Base-by-base conservation (phyloP, 2,888 invertebrate genomes). In the Drosophila falleni region DNA sequence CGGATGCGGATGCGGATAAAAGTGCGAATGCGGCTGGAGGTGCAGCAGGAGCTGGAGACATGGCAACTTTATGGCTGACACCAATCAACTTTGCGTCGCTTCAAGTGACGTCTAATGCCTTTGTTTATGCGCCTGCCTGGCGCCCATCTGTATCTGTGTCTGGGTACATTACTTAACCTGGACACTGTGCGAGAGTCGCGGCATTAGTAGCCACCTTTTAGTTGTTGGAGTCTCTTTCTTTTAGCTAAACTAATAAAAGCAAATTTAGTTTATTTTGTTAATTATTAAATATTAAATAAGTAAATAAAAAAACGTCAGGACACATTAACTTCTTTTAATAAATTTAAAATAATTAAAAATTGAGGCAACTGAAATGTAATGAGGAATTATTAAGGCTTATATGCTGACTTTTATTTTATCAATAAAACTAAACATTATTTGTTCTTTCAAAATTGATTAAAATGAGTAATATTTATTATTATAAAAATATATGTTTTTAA, bases 21-120 rank as follows among this genome's bases (percentile, higher is more conserved):
- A 23, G 61, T 3, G 29, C 29, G 29, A 8, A 6, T 29, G 29
- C 6, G 29, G 72, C 60, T 70, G 78, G 51, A 74, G 29, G 6
- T 29, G 5, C 6, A 66, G 31, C 49, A 46, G 49, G 5, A 63
- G 66, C 35, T 31, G 58, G 58, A 65, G 66, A 60, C 61, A 56
- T 44, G 56, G 56, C 68, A 77, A 83, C 79, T 86, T 86, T 83
- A 88, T 86, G 80, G 88, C 87, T 78, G 81, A 81, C 88, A 86
- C 78, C 87, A 86, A 88, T 84, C 83, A 84, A 87, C 87, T 85
- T 82, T 85, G 65, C 65, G 76, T 72, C 66, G 74, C 70, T 72
- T 54, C 59, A 56, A 61, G 78, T 75, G 77, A 71, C 78, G 72
- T 87, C 87, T 84, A 84, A 84, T 87, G 87, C 87, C 85, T 81